Conservation (phyloP, 2,113 vertebrate genomes). For the Clarias macrocephalus region DNA sequence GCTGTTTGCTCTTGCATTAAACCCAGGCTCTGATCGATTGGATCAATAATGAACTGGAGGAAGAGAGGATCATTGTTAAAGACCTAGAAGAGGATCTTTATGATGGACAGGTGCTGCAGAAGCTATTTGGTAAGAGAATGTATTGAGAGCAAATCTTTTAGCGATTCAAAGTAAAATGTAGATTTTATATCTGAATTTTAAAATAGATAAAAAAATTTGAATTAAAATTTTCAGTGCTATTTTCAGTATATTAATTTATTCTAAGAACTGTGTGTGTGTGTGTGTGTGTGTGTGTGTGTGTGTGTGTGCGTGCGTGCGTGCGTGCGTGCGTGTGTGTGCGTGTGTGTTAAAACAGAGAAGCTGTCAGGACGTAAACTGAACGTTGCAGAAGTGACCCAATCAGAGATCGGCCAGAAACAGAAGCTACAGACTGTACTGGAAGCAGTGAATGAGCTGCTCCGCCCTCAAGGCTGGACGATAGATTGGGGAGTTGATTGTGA, state of each 20-base stretch:
- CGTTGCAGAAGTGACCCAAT: slow-evolving; percentile 95
- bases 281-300: background rate
- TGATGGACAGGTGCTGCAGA: slow-evolving; percentile 96
- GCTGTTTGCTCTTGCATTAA: background rate
- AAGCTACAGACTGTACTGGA: slow-evolving; percentile 94
- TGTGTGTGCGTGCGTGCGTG: background rate
- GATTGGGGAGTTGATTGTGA: slow-evolving; percentile 93
- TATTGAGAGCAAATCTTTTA: background rate
- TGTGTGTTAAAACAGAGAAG: slow-evolving; percentile 76
- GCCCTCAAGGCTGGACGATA: slow-evolving; percentile 85
- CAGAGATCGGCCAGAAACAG: slow-evolving; percentile 93
- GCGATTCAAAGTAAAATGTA: background rate
- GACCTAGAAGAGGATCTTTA: slow-evolving; percentile 95
- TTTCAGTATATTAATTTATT: background rate
- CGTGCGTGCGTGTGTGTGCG: background rate
- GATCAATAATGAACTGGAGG: slow-evolving; percentile 92
- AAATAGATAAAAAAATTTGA: too few species aligned
- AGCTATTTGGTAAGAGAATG: slow-evolving; percentile 85
- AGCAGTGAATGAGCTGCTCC: slow-evolving; percentile 83
- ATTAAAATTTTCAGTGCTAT: background rate
- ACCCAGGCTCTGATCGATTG: slow-evolving; percentile 90
- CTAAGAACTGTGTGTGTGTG: background rate
- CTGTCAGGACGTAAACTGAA: slow-evolving; percentile 86
- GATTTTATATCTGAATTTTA: background rate
- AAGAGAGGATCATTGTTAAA: slow-evolving; percentile 96